Conservation (phyloP, 2,113 vertebrate genomes). For the Mus pahari region DNA sequence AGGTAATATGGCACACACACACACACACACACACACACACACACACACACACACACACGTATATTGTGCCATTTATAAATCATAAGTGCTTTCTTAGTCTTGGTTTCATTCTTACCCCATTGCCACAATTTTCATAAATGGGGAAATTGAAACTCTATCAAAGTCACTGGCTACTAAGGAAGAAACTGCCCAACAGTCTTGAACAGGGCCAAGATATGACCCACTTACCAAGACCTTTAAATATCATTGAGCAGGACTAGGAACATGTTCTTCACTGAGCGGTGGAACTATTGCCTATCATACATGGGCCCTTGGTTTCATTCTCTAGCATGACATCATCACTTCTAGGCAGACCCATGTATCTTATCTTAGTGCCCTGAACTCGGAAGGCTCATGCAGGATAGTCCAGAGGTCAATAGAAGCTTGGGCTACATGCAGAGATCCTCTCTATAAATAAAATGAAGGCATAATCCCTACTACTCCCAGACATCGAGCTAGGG, state of each 20-base stretch:
- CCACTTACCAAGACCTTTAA: background rate
- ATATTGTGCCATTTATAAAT: background rate
- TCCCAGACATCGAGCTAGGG: background rate
- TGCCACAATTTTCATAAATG: background rate
- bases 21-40: fast-evolving
- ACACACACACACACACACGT: background rate
- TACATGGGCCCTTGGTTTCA: background rate
- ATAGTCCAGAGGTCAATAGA: background rate
- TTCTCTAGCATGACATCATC: background rate
- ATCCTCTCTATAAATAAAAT: background rate
- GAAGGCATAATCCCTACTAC: background rate
- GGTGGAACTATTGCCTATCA: background rate
- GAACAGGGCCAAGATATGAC: background rate
- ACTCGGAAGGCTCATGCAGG: background rate
- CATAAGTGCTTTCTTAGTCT: background rate
- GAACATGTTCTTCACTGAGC: background rate
- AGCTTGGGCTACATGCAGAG: background rate
- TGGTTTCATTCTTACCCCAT: background rate
- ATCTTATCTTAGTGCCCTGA: background rate
- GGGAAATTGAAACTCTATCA: background rate
- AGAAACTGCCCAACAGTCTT: background rate
- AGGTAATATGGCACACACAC: fast-evolving
- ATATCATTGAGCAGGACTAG: background rate
- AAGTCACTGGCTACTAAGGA: background rate
- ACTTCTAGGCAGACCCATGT: background rate